These are phyloP conservation scores for Hydrotaea cyrtoneurina DNA, from an alignment of 2,888 invertebrate species.

Conservation along the genomic window DNA sequence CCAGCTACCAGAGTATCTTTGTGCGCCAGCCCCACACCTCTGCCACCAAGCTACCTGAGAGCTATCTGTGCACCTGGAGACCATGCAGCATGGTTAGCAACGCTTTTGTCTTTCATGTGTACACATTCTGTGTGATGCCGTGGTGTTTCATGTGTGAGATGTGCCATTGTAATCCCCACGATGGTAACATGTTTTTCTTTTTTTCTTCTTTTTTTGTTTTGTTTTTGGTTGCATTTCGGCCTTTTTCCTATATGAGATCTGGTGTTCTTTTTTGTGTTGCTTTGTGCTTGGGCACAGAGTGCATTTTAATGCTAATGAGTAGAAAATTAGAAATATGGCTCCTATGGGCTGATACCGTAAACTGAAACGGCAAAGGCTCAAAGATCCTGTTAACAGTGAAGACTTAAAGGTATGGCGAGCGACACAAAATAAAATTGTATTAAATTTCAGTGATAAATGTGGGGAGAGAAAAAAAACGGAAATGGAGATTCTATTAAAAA, in stretches of 20 bases:
- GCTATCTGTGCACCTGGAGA: background rate
- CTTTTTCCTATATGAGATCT: background rate
- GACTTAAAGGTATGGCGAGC: background rate
- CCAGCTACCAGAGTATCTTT: background rate
- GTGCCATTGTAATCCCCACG: conserved; percentile 55
- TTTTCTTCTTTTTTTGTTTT: conserved; percentile 13
- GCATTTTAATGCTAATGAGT: conserved; percentile 40
- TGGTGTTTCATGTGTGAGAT: conserved; percentile 50
- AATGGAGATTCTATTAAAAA: too few species aligned
- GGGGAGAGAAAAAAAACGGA: too few species aligned
- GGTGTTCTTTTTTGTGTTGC: background rate
- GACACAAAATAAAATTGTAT: background rate
- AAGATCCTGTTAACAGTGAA: too few species aligned
- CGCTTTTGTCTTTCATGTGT: background rate
- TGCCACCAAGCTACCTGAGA: background rate
- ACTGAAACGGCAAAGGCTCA: background rate
- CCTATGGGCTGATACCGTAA: conserved; percentile 7
- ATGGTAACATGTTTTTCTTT: conserved; percentile 48
- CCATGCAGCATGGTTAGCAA: background rate
- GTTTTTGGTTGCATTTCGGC: too few species aligned
- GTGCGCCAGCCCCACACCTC: background rate
- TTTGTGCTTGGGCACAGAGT: conserved; percentile 2
- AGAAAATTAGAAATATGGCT: conserved; percentile 39
- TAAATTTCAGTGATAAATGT: too few species aligned
- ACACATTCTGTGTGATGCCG: background rate